Conservation (phyloP, 2,113 vertebrate genomes). For the Phycodurus eques region DNA sequence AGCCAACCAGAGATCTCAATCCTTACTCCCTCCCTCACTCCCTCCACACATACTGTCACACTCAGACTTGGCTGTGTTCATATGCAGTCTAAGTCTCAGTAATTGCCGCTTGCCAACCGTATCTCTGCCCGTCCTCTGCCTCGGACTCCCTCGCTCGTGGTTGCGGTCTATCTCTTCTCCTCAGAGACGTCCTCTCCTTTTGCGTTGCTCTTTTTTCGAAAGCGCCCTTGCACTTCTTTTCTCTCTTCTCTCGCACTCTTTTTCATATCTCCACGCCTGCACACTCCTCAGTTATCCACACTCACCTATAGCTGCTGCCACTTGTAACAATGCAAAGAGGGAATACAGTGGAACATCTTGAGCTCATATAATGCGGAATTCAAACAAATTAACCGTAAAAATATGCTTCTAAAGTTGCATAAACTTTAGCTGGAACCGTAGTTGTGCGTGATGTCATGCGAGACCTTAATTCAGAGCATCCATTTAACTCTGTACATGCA, state of each 20-base stretch:
- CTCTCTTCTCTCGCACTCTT: conserved; percentile 50
- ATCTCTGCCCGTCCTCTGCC: conserved; percentile 61
- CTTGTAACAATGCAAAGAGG: background rate
- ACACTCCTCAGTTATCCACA: conserved; percentile 65
- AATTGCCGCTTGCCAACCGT: conserved; percentile 75
- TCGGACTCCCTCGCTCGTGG: conserved; percentile 57
- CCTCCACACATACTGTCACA: conserved; percentile 38
- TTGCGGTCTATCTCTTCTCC: conserved; percentile 66
- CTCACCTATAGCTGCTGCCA: conserved; percentile 55
- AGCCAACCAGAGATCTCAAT: conserved; percentile 75
- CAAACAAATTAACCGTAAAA: background rate
- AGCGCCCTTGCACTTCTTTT: conserved; percentile 49
- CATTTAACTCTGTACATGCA: no score
- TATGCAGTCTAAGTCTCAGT: conserved; percentile 62
- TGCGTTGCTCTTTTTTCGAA: conserved; percentile 55
- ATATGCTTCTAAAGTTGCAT: background rate
- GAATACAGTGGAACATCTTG: background rate
- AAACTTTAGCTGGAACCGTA: background rate
- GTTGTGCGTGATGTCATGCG: no score
- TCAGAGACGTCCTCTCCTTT: conserved; percentile 61
- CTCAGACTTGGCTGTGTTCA: conserved; percentile 63
- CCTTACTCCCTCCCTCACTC: conserved; percentile 53
- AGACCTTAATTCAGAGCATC: no score
- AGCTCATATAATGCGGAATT: background rate
- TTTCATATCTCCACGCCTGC: conserved; percentile 69